Evolutionary conservation across 2,888 invertebrate genomes (phyloP), one percentile per base, ranked within the genome.

Genomic region (Drosophila longiperda): DNA sequence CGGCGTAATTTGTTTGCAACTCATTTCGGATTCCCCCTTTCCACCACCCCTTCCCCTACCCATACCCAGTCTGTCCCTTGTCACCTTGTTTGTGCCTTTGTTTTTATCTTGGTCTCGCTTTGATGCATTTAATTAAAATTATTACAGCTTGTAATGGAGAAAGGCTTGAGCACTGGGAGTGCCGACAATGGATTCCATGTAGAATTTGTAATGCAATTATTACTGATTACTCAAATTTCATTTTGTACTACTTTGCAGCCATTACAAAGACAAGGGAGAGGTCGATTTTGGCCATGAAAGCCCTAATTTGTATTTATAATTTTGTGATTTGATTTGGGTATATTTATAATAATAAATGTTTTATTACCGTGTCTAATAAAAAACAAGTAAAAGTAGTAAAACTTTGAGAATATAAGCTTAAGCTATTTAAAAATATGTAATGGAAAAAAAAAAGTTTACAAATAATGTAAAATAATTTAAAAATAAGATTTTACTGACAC

Each of bases 1-100:
- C 83, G 83, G 82, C 87, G 84, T 83, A 85, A 91, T 90, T 88
- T 88, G 80, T 90, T 91, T 83, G 80, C 80, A 83, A 78, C 85
- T 81, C 81, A 82, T 83, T 90, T 82, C 53, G 78, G 65, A 79
- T 75, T 83, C 73, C 61, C 64, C 66, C 61, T 65, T 63, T 57
- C 42, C 48, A 49, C 52, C 64, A 38, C 15, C 42, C 20, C 8
- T 32, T 15, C 8, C 45, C 40, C 26, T 50, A 52, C 33, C 3
- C 15, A 17, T 4, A 3, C 34, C 15, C 45, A 33, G 33, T 50
- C n/a, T 23, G 36, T 26, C 32, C 40, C 36, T 45, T 54, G 50
- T 63, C 55, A 71, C 64, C 69, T 71, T 80, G 61, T 73, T 78
- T 49, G 29, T 74, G 54, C 63, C 61, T 66, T 80, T 75, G 69